Percentiles rank a stretch among this genome's conserved stretches.
Conservation (phyloP, 2,888 invertebrate species). For the Scaptomyza polygonia region DNA sequence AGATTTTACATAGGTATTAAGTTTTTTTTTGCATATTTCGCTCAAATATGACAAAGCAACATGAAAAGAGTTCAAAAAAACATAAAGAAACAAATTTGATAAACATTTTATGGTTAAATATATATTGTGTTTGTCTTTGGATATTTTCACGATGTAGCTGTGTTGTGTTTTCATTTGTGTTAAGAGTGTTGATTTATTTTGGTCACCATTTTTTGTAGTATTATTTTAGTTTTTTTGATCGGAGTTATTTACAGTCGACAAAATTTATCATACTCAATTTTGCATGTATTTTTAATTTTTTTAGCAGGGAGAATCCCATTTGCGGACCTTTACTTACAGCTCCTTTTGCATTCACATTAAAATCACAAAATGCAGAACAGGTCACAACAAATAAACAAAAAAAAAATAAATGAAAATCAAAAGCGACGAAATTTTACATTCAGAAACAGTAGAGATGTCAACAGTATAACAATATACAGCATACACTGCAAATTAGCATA, state of each 20-base stretch:
- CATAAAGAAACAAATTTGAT: conserved; percentile 61
- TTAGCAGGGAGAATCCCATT: conserved; percentile 5
- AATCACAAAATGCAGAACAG: conserved; percentile 30
- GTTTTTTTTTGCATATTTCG: conserved; percentile 23
- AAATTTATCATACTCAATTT: not conserved
- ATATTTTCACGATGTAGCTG: not conserved
- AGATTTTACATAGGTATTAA: conserved; percentile 14
- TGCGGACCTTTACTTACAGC: conserved; percentile 55
- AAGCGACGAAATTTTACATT: conserved; percentile 21
- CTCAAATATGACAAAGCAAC: conserved; percentile 48
- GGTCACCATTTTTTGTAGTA: conserved; percentile 4
- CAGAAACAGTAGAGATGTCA: conserved; percentile 40
- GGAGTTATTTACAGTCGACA: conserved; percentile 5
- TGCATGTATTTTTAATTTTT: conserved; percentile 5
- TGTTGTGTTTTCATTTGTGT: conserved; percentile 11
- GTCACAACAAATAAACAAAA: conserved; percentile 21
- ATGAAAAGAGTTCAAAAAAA: conserved; percentile 54
- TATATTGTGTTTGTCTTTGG: not conserved
- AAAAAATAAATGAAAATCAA: conserved; percentile 12
- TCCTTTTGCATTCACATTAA: conserved; percentile 37
- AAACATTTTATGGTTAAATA: conserved; percentile 41
- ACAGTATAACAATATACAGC: conserved; percentile 53
- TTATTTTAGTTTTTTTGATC: not conserved
- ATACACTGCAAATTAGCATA: conserved; percentile 64
- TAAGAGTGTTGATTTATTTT: conserved; percentile 8